These are phyloP conservation scores for Cossypha heuglini DNA, from an alignment of 2,797 vertebrate species.

Conservation along the genomic window DNA sequence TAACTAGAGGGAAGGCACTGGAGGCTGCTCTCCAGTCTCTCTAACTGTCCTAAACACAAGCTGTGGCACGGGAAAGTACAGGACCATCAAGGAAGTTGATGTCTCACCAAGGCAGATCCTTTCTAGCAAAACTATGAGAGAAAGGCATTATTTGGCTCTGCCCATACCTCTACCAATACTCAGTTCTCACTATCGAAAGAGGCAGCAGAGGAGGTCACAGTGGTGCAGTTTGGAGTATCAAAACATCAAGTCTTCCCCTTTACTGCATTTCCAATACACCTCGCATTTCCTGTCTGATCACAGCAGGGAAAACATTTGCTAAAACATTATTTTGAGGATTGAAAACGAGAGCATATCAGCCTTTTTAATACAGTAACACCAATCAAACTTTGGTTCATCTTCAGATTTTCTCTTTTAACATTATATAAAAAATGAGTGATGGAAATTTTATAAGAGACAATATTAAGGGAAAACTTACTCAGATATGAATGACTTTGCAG, in stretches of 20 bases:
- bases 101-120: neutral
- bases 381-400: slow-evolving; percentile 18
- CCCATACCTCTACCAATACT: neutral
- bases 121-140: neutral
- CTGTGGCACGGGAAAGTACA: neutral
- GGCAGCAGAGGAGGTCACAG: neutral
- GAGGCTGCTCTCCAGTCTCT: neutral
- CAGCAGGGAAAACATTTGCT: neutral
- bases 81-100: neutral
- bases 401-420: slow-evolving; percentile 6
- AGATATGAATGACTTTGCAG: neutral
- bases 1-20: neutral
- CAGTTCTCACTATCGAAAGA: neutral
- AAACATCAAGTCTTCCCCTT: neutral
- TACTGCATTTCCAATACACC: neutral
- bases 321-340: slow-evolving; percentile 19
- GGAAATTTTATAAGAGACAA: neutral
- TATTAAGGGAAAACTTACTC: slow-evolving; percentile 19
- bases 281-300: neutral
- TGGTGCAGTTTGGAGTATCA: neutral
- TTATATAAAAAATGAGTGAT: slow-evolving; percentile 16
- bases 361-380: slow-evolving; percentile 9
- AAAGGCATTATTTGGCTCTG: neutral
- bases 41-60: neutral
- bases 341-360: slow-evolving; percentile 21